phyloP scores from a whole-genome alignment of 2,113 vertebrate species.

The Carollia perspicillata region DNA sequence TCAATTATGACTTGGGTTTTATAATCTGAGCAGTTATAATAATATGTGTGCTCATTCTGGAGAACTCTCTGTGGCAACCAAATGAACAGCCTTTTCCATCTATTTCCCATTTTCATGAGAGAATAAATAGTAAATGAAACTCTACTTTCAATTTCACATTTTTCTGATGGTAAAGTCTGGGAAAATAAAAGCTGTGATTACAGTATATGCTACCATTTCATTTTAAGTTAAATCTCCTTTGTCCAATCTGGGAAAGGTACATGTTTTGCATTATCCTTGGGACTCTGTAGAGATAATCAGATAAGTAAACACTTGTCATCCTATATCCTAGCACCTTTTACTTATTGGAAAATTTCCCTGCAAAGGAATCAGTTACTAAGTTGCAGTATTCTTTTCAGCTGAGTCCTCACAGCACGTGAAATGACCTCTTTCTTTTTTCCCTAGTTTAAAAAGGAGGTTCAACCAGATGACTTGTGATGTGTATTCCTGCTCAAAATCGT shows the following conservation, averaged over 20 bases:
- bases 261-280: background rate
- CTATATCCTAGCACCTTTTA: background rate
- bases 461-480: background rate
- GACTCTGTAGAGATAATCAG: constrained; percentile 43
- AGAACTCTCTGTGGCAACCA: constrained; percentile 25
- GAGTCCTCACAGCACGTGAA: background rate
- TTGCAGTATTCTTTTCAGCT: background rate
- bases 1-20: constrained; percentile 45
- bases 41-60: constrained; percentile 49
- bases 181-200: background rate
- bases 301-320: constrained; percentile 50
- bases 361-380: constrained; percentile 3
- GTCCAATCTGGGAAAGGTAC: background rate
- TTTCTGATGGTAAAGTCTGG: background rate
- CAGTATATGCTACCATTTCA: background rate
- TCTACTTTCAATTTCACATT: background rate
- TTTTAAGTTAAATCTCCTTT: background rate
- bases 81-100: background rate
- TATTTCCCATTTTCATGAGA: constrained; percentile 29
- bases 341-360: constrained; percentile 39
- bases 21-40: constrained; percentile 44
- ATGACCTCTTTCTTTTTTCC: background rate
- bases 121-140: background rate
- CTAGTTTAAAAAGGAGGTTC: background rate
- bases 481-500: background rate